These are phyloP conservation scores for Porites divaricata DNA, from an alignment of 92 coral and sea anemone species.

Conservation along the genomic window DNA sequence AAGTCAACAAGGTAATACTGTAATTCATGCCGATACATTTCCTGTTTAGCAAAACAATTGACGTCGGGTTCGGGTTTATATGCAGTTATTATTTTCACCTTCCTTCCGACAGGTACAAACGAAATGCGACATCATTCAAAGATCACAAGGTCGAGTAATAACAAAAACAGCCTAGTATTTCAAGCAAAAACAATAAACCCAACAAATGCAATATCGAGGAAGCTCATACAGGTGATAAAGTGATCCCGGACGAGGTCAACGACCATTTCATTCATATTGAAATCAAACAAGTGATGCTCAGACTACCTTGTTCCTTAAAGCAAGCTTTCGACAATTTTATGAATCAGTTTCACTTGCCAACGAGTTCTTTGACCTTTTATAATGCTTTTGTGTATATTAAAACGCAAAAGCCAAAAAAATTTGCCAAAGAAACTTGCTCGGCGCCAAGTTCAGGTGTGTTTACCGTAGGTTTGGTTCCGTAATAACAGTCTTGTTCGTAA, in stretches of 20 bases:
- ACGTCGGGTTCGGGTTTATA: not conserved
- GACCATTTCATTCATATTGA: not conserved
- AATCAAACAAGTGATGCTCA: not conserved
- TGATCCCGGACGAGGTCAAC: not conserved
- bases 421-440: not conserved
- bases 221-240: not conserved
- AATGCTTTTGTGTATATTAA: not conserved
- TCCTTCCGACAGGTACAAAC: not conserved
- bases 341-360: not conserved
- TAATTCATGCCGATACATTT: not conserved
- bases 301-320: too few relatives aligned
- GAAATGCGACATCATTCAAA: not conserved
- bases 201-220: not conserved
- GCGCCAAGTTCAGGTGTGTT: slow-evolving; percentile 11
- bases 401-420: not conserved
- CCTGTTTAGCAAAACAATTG: slow-evolving; percentile 21
- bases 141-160: not conserved
- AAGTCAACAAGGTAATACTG: not conserved
- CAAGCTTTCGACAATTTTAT: not conserved
- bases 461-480: not conserved
- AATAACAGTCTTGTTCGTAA: not conserved
- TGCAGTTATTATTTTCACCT: too few relatives aligned
- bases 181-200: not conserved
- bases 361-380: not conserved
- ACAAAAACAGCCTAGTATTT: not conserved